phyloP scores from a whole-genome alignment of 2,888 invertebrate species.

The Barypeithes pellucidus region DNA sequence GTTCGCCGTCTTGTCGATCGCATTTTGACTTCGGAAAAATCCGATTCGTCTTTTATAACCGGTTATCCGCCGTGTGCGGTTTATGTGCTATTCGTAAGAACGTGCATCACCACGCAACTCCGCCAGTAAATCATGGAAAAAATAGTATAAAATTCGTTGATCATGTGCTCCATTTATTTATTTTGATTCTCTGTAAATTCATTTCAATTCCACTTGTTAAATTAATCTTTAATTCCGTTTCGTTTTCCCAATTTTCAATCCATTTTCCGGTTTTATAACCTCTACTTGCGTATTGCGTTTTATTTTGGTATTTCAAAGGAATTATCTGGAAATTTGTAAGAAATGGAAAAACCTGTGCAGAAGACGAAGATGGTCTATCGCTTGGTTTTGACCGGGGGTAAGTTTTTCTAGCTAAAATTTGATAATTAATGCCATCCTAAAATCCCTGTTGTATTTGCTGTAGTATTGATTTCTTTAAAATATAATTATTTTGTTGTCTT shows the following conservation, averaged over 20 bases:
- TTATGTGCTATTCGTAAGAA: constrained; percentile 50
- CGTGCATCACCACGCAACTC: constrained; percentile 53
- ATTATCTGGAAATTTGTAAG: constrained; percentile 28
- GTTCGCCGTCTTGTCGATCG: neutral
- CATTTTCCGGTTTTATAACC: constrained; percentile 40
- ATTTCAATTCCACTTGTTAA: constrained; percentile 36
- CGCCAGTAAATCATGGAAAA: constrained; percentile 57
- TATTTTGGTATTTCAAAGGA: constrained; percentile 22
- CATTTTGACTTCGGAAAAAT: constrained; percentile 14
- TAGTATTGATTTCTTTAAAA: constrained; percentile 37
- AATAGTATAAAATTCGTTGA: constrained; percentile 60
- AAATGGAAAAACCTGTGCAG: constrained; percentile 60
- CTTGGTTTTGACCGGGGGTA: constrained; percentile 92
- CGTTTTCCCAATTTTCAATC: constrained; percentile 38
- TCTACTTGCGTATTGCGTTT: neutral
- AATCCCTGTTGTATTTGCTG: constrained; percentile 36
- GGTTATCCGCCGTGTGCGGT: constrained; percentile 60
- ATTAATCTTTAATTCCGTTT: constrained; percentile 44
- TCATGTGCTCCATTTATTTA: constrained; percentile 63
- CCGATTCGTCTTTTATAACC: constrained; percentile 50
- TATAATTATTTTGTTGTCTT: constrained; percentile 7
- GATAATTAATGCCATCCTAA: constrained; percentile 34
- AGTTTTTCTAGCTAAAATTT: constrained; percentile 64
- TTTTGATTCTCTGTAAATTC: constrained; percentile 56
- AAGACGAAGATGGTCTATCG: constrained; percentile 73